phyloP scores from a whole-genome alignment of 2,113 vertebrate genomes.

The Hirundichthys speculiger region DNA sequence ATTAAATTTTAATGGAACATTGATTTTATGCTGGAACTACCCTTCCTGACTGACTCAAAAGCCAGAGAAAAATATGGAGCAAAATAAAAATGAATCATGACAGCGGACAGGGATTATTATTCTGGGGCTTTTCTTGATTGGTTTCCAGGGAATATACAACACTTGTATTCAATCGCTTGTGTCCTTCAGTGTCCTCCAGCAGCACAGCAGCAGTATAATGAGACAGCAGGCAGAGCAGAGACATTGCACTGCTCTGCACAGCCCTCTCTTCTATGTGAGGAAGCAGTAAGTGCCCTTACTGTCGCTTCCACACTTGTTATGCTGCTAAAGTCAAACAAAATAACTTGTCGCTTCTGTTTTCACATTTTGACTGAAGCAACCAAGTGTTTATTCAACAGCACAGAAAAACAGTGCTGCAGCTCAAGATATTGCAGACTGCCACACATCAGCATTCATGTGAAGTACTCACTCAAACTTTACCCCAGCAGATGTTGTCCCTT shows the following conservation, averaged over 20 bases:
- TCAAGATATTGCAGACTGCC: not conserved
- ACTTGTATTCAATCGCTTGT: conserved; percentile 77
- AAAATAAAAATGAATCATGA: conserved; percentile 82
- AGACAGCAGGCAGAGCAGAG: conserved; percentile 61
- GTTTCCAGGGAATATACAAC: conserved; percentile 81
- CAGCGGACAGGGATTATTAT: conserved; percentile 76
- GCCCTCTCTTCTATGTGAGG: conserved; percentile 21
- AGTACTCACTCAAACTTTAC: conserved; percentile 54
- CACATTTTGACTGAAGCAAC: conserved; percentile 26
- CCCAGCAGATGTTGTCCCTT: conserved; percentile 66
- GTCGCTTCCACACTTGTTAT: conserved; percentile 9
- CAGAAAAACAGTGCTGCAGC: conserved; percentile 23
- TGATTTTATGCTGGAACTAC: conserved; percentile 82
- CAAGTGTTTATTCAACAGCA: conserved; percentile 31
- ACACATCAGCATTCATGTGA: conserved; percentile 63
- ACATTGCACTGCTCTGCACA: conserved; percentile 51
- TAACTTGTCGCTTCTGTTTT: conserved; percentile 19
- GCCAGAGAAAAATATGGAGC: conserved; percentile 71
- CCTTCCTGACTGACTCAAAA: conserved; percentile 78
- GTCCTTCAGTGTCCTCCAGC: conserved; percentile 81
- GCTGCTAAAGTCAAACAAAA: conserved; percentile 33
- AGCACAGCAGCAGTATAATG: conserved; percentile 67
- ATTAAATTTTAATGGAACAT: conserved; percentile 87
- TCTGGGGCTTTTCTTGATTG: conserved; percentile 79
- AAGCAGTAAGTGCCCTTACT: conserved; percentile 26